Percentiles rank a stretch among this genome's conserved stretches.
These are phyloP conservation scores for Panurus biarmicus DNA, from an alignment of 2,113 vertebrate genomes.

Conservation along the genomic window DNA sequence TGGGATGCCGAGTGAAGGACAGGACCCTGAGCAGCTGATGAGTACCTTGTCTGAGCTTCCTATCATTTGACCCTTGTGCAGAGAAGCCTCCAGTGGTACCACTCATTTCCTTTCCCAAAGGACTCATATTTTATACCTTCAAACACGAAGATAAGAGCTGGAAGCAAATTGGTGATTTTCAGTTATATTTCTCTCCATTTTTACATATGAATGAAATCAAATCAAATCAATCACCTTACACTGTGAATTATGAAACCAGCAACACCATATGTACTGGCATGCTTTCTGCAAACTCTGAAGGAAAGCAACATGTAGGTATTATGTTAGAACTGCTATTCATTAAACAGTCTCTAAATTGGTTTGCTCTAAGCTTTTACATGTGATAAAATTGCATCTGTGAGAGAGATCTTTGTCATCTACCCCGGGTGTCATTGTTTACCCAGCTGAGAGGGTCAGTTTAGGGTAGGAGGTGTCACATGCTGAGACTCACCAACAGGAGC, in stretches of 20 bases:
- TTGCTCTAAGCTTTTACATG: not conserved
- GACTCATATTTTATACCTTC: not conserved
- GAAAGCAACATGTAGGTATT: not conserved
- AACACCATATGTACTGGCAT: not conserved
- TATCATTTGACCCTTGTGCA: not conserved
- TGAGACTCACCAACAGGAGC: not conserved
- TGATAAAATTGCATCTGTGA: not conserved
- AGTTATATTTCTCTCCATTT: not conserved
- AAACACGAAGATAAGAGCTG: not conserved
- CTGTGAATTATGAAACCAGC: not conserved
- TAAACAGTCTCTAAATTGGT: not conserved
- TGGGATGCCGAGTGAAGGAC: not conserved
- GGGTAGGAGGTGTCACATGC: not conserved
- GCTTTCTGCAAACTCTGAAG: not conserved
- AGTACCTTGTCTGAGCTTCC: not conserved
- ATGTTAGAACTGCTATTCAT: not conserved
- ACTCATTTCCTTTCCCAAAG: not conserved
- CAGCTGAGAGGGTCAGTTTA: not conserved
- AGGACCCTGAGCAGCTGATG: not conserved
- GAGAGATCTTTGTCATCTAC: not conserved
- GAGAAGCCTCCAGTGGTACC: not conserved
- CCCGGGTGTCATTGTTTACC: not conserved
- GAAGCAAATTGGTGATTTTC: not conserved
- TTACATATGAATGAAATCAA: not conserved
- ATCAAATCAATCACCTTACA: not conserved